Base-by-base conservation (phyloP, 2,888 invertebrate genomes). In the Graphium colonna region DNA sequence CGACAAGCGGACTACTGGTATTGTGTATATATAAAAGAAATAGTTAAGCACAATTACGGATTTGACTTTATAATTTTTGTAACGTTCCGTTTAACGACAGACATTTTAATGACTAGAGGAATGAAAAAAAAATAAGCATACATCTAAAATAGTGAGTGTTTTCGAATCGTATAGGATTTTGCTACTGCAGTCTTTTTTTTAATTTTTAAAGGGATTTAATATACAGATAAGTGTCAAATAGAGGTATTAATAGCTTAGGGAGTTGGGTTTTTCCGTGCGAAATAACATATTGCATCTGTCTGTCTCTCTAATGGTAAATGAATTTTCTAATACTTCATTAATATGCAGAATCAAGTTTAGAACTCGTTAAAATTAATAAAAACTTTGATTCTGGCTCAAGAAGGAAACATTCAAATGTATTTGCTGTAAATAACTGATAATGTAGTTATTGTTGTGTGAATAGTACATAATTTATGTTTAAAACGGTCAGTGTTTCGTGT, bases 381-480 rank as follows among this genome's bases (percentile, higher is more conserved):
- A 38, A 15, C 38, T 10, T 28, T 12, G 31, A 51, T 39, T 28
- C 13, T 45, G 13, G 51, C 44, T 18, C 36, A 41, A 41, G 31
- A 31, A 12, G 33, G 50, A 41, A 54, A 40, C 44, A 42, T 57
- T 52, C 44, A 57, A 51, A 55, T 50, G 52, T 55, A 65, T 59
- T 48, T 53, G 53, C 39, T 86, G 83, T 84, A 84, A 77, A 87
- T 86, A 87, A 77, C 74, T 77, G 77, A 77, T 76, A 73, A 67
- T 67, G 81, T 78, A 79, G 79, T 65, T 73, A 77, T 75, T 79
- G 85, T 84, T 82, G 87, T 86, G 87, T 87, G 87, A 76, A 87
- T 88, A 88, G 83, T 72, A 69, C 54, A 72, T 79, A 75, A 79
- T 75, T 81, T 78, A 71, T 71, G 64, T 68, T 47, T 75, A 72